phyloP scores from a whole-genome alignment of 2,888 invertebrate species.

The Trissoscelio sp. region DNA sequence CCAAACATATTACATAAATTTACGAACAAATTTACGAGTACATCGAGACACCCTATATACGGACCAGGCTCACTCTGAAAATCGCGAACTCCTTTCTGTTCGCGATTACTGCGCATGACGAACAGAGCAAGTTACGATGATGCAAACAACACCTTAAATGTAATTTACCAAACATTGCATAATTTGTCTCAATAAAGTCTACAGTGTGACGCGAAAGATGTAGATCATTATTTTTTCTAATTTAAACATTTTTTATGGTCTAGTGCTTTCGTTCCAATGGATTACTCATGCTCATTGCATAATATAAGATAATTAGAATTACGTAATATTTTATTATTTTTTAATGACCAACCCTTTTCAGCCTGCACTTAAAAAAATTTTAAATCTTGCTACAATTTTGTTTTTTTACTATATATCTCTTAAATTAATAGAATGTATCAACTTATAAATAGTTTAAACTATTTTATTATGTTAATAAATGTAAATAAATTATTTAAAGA shows the following conservation, averaged over 20 bases:
- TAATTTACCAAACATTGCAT: conserved; percentile 65
- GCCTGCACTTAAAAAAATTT: too few relatives aligned
- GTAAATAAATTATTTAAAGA: too few relatives aligned
- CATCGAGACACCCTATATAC: conserved; percentile 50
- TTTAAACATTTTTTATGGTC: conserved; percentile 41
- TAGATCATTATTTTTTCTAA: conserved; percentile 18
- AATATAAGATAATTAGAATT: conserved; percentile 19
- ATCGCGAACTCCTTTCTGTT: conserved; percentile 67
- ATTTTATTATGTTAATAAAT: too few relatives aligned
- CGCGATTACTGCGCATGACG: conserved; percentile 64
- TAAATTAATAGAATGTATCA: too few relatives aligned
- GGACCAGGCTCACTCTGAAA: conserved; percentile 22
- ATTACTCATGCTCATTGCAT: conserved; percentile 4
- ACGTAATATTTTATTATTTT: background rate
- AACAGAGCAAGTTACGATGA: conserved; percentile 69
- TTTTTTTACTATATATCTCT: too few relatives aligned
- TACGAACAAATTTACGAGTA: conserved; percentile 19
- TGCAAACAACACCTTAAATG: conserved; percentile 67
- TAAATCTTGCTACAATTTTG: too few relatives aligned
- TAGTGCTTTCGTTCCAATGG: background rate
- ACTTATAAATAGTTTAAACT: too few relatives aligned
- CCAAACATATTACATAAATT: too few relatives aligned
- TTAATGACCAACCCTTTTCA: too few relatives aligned
- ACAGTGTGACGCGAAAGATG: conserved; percentile 38
- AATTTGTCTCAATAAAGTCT: conserved; percentile 58